These are phyloP conservation scores for Pardalotus punctatus DNA, from an alignment of 2,113 vertebrate genomes.

Conservation along the genomic window DNA sequence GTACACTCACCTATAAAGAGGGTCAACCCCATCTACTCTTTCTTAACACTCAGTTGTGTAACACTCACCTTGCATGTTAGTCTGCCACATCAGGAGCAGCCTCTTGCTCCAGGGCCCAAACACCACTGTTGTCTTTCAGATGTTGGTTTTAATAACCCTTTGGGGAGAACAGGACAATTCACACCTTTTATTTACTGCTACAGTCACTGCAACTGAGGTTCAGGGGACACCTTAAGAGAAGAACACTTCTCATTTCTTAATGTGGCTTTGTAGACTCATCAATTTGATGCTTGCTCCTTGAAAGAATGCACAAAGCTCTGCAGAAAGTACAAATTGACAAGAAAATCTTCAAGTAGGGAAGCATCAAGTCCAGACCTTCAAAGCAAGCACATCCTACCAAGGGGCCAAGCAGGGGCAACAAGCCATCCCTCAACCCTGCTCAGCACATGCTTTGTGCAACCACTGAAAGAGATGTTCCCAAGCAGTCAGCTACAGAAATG, in stretches of 20 bases:
- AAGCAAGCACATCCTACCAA: not conserved
- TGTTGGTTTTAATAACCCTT: not conserved
- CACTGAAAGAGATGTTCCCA: not conserved
- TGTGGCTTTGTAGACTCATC: not conserved
- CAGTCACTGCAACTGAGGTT: not conserved
- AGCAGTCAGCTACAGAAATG: not conserved
- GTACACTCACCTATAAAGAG: not conserved
- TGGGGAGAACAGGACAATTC: not conserved
- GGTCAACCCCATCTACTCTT: not conserved
- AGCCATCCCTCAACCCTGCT: not conserved
- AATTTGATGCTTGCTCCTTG: not conserved
- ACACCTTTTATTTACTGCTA: not conserved
- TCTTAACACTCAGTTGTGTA: not conserved
- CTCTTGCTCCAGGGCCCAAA: not conserved
- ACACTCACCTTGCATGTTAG: not conserved
- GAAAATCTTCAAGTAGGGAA: not conserved
- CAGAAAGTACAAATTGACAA: not conserved
- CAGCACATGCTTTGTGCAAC: fast-evolving
- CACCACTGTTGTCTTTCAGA: not conserved
- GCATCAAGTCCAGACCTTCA: not conserved
- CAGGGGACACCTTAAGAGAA: not conserved
- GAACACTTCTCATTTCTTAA: not conserved
- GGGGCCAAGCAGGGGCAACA: not conserved
- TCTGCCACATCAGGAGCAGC: not conserved
- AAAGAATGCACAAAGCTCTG: not conserved